Base-by-base conservation (phyloP, 2,797 vertebrate genomes). In the Monodelphis domestica region DNA sequence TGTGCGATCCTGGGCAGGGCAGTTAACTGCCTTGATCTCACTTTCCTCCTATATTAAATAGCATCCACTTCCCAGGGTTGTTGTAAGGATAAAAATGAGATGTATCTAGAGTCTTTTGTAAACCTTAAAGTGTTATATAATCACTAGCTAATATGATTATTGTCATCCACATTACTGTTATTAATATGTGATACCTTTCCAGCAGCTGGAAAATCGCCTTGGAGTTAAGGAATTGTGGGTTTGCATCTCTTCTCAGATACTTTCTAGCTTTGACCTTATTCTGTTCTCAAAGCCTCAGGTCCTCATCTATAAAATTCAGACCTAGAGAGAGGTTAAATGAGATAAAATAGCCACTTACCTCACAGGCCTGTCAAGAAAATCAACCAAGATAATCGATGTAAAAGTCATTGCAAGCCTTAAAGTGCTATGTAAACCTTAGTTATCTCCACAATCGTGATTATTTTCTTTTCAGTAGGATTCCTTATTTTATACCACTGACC, bases 391-490 rank as follows among this genome's bases (percentile, higher is more conserved):
- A 63, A 70, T 38, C 57, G 29, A 38, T 70, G 5, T 38, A 38
- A 70, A 70, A 70, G 15, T 70, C n/a, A 38, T n/a, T n/a, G 33
- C 59, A 6, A 70, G 38, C 63, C n/a, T n/a, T n/a, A n/a, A n/a
- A n/a, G n/a, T n/a, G n/a, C n/a, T n/a, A n/a, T n/a, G n/a, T n/a
- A n/a, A 38, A 70, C n/a, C 15, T 70, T 70, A 7, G 5, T 70
- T 70, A 15, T 70, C 33, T 14, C 63, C 59, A 70, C 54, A 4
- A 17, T 17, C 15, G 38, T 38, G 33, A 17, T 70, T 70, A 38
- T 87, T 90, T 94, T 30, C 51, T 29, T 70, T 88, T 45, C 45
- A 52, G 94, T 93, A 89, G 89, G 53, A 92, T 87, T 70, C 12
- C n/a, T 92, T 89, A 56, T 12, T 10, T 55, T 91, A 55, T 28